A percentile compares a stretch with the other conserved stretches of the same genome.
These are phyloP conservation scores for Abramis brama DNA, from an alignment of 2,113 vertebrate genomes.

Conservation along the genomic window DNA sequence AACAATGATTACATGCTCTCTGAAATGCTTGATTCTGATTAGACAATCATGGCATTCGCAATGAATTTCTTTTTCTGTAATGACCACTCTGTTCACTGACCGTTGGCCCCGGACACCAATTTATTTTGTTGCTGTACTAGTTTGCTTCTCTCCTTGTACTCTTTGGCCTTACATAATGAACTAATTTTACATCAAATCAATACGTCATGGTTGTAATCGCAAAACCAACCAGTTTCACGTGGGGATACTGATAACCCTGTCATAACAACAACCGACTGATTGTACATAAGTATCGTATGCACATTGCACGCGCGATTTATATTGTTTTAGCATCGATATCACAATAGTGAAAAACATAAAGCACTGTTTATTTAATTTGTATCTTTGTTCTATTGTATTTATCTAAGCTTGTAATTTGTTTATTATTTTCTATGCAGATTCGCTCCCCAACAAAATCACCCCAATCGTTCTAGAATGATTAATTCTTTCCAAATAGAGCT, in stretches of 20 bases:
- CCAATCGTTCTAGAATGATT: too few species aligned
- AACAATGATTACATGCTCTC: not conserved
- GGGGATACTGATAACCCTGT: not conserved
- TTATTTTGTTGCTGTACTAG: too few species aligned
- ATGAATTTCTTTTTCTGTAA: not conserved
- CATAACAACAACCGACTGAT: not conserved
- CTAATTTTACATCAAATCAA: not conserved
- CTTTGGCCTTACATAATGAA: not conserved
- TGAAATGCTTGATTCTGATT: slow-evolving; percentile 18
- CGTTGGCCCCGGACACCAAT: not conserved
- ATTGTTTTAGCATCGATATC: too few species aligned
- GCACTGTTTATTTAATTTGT: too few species aligned
- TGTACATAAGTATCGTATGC: too few species aligned
- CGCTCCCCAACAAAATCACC: too few species aligned
- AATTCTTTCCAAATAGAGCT: too few species aligned
- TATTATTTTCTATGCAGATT: too few species aligned
- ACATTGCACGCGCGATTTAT: too few species aligned
- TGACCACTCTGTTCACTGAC: not conserved
- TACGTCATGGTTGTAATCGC: not conserved
- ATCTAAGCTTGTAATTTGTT: too few species aligned
- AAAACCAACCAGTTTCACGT: not conserved
- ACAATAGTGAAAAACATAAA: too few species aligned
- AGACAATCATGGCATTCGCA: not conserved
- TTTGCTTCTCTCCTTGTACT: not conserved
- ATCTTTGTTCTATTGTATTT: too few species aligned